A percentile compares a stretch with the other conserved stretches of the same genome.
Conservation (phyloP, 2,888 invertebrate genomes). For the Fragum fragum region DNA sequence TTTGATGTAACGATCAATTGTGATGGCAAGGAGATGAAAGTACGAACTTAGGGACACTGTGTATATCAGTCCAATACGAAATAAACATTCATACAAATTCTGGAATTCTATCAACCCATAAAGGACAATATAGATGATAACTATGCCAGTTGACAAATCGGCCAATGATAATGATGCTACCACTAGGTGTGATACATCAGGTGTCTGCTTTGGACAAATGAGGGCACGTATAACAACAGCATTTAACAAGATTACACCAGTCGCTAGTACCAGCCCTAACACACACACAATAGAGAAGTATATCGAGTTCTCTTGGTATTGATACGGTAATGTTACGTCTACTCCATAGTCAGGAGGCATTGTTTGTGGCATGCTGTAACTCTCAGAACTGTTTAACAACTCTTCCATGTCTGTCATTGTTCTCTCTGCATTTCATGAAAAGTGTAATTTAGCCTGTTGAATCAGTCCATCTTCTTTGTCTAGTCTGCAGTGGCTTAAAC, state of each 20-base stretch:
- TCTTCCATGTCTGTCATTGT: too few species aligned
- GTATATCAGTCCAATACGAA: conserved; percentile 67
- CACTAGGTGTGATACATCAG: conserved; percentile 64
- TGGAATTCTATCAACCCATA: conserved; percentile 75
- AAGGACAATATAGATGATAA: conserved; percentile 67
- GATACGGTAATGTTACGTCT: too few species aligned
- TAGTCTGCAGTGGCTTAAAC: too few species aligned
- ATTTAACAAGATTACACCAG: conserved; percentile 65
- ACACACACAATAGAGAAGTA: conserved; percentile 46
- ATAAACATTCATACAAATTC: conserved; percentile 67
- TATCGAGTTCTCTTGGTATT: neutral
- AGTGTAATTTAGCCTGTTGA: too few species aligned
- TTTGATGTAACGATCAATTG: conserved; percentile 73
- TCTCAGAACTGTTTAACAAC: too few species aligned
- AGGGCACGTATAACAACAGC: conserved; percentile 63
- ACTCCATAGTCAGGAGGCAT: too few species aligned
- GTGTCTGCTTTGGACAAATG: conserved; percentile 20
- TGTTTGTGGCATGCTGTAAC: too few species aligned
- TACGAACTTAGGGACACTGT: conserved; percentile 64
- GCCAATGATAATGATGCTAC: conserved; percentile 70
- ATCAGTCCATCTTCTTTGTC: too few species aligned
- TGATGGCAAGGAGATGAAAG: conserved; percentile 64
- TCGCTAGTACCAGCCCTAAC: conserved; percentile 53
- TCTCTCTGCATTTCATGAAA: too few species aligned
- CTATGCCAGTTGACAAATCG: conserved; percentile 72